Conservation (phyloP, 35 echinoderm and acorn worm genomes). For the Anneissia japonica region DNA sequence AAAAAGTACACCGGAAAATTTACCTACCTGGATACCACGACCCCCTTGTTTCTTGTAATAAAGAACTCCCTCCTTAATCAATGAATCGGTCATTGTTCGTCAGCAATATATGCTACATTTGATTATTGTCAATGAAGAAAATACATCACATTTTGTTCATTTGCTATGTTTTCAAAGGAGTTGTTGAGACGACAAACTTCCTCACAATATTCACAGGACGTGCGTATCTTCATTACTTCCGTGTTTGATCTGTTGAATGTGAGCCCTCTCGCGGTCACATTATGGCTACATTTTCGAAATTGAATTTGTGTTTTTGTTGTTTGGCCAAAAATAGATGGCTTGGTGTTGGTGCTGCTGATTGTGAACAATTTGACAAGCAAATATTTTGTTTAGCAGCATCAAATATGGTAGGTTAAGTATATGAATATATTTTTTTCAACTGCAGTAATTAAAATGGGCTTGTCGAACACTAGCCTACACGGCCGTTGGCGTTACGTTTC, state of each 20-base stretch:
- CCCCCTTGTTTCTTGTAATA: background rate
- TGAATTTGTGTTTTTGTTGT: constrained; percentile 2
- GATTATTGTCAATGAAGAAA: background rate
- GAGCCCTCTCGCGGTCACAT: background rate
- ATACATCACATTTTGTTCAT: background rate
- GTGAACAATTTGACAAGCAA: no score
- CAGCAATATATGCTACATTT: background rate
- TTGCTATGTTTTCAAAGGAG: background rate
- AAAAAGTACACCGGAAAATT: background rate
- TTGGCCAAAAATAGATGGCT: no score
- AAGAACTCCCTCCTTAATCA: background rate
- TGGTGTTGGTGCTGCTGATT: background rate
- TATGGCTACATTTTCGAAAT: background rate
- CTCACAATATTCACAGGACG: background rate
- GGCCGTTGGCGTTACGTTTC: no score
- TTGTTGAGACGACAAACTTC: background rate
- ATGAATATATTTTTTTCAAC: no score
- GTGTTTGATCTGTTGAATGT: background rate
- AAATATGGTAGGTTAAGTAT: no score
- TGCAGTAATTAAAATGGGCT: no score
- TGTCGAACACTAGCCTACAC: no score
- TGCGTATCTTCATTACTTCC: background rate
- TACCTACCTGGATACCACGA: background rate
- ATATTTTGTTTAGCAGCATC: no score
- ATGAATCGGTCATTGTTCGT: background rate